phyloP scores from a whole-genome alignment of 2,888 invertebrate species.

The Hyppa rectilinea region DNA sequence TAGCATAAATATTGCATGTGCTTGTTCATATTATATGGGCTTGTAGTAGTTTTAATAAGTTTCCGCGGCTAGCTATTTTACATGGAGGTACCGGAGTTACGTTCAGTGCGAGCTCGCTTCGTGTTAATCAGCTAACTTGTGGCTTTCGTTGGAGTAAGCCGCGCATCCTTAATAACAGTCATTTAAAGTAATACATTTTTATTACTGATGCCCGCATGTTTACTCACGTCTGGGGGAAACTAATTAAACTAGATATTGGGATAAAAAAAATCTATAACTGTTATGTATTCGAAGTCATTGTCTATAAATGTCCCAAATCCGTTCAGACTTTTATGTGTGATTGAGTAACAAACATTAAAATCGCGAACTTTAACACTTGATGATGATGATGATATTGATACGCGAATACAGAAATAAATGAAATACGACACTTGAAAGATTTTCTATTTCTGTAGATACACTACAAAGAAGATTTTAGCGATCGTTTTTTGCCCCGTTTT shows the following conservation, averaged over 20 bases:
- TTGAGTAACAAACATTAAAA: neutral
- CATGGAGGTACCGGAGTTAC: slow-evolving; percentile 37
- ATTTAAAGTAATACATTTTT: slow-evolving; percentile 10
- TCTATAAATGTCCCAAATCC: neutral
- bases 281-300: neutral
- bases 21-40: slow-evolving; percentile 30
- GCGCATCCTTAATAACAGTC: slow-evolving; percentile 20
- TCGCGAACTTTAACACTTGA: neutral
- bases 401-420: neutral
- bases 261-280: neutral
- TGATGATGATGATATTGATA: neutral
- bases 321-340: neutral
- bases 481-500: slow-evolving; percentile 25
- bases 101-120: slow-evolving; percentile 31
- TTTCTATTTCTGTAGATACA: slow-evolving; percentile 16
- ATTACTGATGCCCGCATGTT: neutral
- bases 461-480: slow-evolving; percentile 1
- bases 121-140: slow-evolving; percentile 58
- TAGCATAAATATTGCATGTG: slow-evolving; percentile 33
- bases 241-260: neutral
- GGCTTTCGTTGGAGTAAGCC: slow-evolving; percentile 31
- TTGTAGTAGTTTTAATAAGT: slow-evolving; percentile 56
- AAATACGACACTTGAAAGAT: slow-evolving; percentile 7
- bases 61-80: slow-evolving; percentile 38
- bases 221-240: neutral